Evolutionary conservation across 2,113 vertebrate genomes (phyloP).

Genomic region (Chionis minor): DNA sequence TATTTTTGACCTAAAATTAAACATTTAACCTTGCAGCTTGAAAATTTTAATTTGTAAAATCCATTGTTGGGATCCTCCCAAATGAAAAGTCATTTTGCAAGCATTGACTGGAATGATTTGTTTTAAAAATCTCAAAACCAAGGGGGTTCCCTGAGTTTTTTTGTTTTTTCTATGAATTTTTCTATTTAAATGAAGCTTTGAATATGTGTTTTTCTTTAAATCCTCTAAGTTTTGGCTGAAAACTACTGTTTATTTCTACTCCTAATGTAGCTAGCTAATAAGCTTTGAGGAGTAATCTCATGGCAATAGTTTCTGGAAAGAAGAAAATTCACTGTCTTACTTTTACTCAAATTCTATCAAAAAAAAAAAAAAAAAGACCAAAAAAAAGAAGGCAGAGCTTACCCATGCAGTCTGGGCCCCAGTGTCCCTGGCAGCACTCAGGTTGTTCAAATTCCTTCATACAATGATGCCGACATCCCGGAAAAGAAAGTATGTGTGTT

Average conservation of each 20-base stretch:
- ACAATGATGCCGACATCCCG: constrained; percentile 75
- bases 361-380: not conserved
- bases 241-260: not conserved
- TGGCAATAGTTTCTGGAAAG: not conserved
- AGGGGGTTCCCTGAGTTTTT: not conserved
- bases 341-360: not conserved
- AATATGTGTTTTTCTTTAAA: not conserved
- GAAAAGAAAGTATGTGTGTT: constrained; percentile 27
- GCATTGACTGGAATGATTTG: not conserved
- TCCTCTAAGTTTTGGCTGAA: not conserved
- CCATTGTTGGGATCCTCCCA: accelerated
- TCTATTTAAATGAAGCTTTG: not conserved
- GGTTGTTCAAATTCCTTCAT: constrained; percentile 61
- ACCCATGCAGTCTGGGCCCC: constrained; percentile 81
- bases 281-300: not conserved
- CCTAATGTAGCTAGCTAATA: too few species aligned
- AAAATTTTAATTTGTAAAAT: not conserved
- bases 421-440: constrained; percentile 76
- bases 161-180: not conserved
- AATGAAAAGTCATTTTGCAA: not conserved
- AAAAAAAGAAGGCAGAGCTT: not conserved
- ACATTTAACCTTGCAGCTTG: not conserved
- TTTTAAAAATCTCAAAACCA: not conserved
- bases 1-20: not conserved
- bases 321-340: not conserved